Percentiles rank a stretch among this genome's conserved stretches.
Conservation (phyloP, 2,797 vertebrate species). For the Neomorphus geoffroyi region DNA sequence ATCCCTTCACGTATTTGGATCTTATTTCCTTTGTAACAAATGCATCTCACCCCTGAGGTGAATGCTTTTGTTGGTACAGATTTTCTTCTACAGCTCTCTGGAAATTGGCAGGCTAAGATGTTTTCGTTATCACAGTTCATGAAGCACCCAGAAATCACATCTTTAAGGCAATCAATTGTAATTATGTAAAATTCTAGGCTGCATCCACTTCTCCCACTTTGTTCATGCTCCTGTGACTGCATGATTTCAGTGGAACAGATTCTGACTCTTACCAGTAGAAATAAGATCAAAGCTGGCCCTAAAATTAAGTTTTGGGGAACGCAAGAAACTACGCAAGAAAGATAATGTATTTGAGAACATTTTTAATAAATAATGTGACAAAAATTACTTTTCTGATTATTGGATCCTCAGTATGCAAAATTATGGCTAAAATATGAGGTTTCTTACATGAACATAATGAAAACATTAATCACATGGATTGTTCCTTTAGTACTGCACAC, state of each 20-base stretch:
- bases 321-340: constrained; percentile 70
- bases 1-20: neutral
- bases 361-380: constrained; percentile 91
- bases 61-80: constrained; percentile 21
- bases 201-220: neutral
- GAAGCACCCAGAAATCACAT: constrained; percentile 23
- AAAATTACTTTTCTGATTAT: constrained; percentile 87
- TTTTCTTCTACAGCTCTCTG: constrained; percentile 6
- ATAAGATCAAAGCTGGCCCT: neutral
- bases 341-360: constrained; percentile 83
- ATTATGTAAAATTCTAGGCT: constrained; percentile 15
- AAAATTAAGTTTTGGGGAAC: neutral
- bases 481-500: constrained; percentile 80
- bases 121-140: constrained; percentile 29
- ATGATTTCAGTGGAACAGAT: neutral
- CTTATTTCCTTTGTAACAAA: neutral
- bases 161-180: constrained; percentile 33
- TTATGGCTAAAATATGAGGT: constrained; percentile 87
- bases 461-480: constrained; percentile 84
- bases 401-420: constrained; percentile 87
- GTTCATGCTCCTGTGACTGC: neutral
- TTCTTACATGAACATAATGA: constrained; percentile 87
- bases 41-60: neutral
- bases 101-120: constrained; percentile 14
- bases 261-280: neutral